These are phyloP conservation scores for Meriones unguiculatus DNA, from an alignment of 2,113 vertebrate genomes.

Conservation along the genomic window DNA sequence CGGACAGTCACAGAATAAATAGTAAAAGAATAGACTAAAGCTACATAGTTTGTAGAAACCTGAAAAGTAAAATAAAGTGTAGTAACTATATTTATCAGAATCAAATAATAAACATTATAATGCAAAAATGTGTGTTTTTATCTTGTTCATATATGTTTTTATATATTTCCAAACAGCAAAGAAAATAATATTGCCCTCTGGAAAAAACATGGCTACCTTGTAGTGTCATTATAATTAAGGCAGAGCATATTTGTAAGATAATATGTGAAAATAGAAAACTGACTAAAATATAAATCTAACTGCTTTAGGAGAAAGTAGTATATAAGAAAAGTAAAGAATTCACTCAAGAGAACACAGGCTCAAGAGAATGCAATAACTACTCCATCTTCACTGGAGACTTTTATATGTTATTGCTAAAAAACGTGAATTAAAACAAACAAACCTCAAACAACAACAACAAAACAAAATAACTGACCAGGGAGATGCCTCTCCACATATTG, in stretches of 20 bases:
- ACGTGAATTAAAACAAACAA: slow-evolving; percentile 65
- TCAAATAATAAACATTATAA: background rate
- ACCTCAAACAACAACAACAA: background rate
- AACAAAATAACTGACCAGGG: background rate
- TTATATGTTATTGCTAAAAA: slow-evolving; percentile 71
- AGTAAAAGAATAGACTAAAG: slow-evolving; percentile 9
- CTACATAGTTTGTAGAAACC: background rate
- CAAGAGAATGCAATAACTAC: slow-evolving; percentile 63
- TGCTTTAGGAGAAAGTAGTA: slow-evolving; percentile 20
- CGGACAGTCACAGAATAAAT: slow-evolving; percentile 44
- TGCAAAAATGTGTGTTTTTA: slow-evolving; percentile 39
- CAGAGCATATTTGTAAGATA: slow-evolving; percentile 50
- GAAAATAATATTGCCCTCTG: slow-evolving; percentile 36
- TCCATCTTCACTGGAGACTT: slow-evolving; percentile 36
- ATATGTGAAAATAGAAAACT: slow-evolving; percentile 62
- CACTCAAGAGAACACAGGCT: slow-evolving; percentile 58
- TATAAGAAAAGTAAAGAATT: slow-evolving; percentile 68
- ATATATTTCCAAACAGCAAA: slow-evolving; percentile 21
- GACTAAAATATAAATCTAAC: slow-evolving; percentile 67
- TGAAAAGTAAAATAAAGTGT: slow-evolving; percentile 9
- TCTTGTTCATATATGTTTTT: slow-evolving; percentile 18
- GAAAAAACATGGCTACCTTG: slow-evolving; percentile 35
- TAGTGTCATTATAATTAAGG: slow-evolving; percentile 71
- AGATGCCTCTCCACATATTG: slow-evolving; percentile 40
- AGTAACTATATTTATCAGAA: slow-evolving; percentile 7